A percentile compares a stretch with the other conserved stretches of the same genome.
These are phyloP conservation scores for Allygus modestus DNA, from an alignment of 2,888 invertebrate species.

Conservation along the genomic window DNA sequence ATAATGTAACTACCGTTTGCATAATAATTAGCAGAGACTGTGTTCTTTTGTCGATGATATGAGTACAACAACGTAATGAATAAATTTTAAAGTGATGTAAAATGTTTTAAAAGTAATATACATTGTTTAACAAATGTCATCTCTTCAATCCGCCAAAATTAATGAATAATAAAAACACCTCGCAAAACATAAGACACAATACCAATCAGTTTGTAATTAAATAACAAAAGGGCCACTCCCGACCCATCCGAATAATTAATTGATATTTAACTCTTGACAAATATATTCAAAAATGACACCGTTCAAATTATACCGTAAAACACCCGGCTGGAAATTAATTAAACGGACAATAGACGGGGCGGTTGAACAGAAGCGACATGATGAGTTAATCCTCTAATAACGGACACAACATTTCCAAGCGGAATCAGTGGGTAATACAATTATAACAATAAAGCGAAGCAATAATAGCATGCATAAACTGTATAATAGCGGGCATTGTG, in stretches of 20 bases:
- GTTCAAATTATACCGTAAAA: conserved; percentile 19
- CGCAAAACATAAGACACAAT: too few species aligned
- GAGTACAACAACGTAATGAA: too few species aligned
- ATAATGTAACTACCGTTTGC: too few species aligned
- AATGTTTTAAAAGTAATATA: too few species aligned
- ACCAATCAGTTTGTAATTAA: conserved; percentile 4
- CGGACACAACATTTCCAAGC: conserved; percentile 52
- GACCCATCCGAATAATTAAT: not conserved
- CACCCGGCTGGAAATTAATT: conserved; percentile 32
- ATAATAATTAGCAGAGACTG: too few species aligned
- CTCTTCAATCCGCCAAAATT: too few species aligned
- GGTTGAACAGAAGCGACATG: not conserved
- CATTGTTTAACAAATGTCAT: too few species aligned
- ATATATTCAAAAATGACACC: conserved; percentile 3
- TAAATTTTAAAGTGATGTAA: too few species aligned
- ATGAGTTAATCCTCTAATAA: conserved; percentile 38
- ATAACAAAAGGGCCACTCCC: conserved; percentile 1
- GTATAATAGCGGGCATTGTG: conserved; percentile 47
- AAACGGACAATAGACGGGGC: conserved; percentile 39
- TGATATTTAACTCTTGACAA: not conserved
- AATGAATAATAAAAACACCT: too few species aligned
- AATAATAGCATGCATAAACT: conserved; percentile 51
- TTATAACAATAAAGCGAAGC: conserved; percentile 42
- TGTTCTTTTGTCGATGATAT: too few species aligned
- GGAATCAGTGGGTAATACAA: conserved; percentile 50